Percentiles rank a stretch among this genome's conserved stretches.
Conservation (phyloP, 2,888 invertebrate species). For the Apamea sordens region DNA sequence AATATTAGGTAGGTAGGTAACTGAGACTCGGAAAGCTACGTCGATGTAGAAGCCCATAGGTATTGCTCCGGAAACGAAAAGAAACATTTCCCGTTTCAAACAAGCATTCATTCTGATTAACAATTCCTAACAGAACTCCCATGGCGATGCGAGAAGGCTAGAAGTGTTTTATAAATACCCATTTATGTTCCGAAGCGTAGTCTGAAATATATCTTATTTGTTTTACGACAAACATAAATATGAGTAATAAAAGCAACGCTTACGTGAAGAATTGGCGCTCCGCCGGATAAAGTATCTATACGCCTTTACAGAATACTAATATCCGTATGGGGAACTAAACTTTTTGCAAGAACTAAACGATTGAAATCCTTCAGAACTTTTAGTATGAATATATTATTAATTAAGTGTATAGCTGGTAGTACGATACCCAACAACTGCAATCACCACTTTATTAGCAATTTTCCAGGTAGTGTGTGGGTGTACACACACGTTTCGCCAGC, state of each 20-base stretch:
- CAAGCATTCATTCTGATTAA: conserved; percentile 12
- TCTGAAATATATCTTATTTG: conserved; percentile 61
- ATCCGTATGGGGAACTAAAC: conserved; percentile 3
- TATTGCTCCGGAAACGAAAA: conserved; percentile 13
- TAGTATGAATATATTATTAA: too few relatives aligned
- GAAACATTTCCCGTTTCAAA: neutral
- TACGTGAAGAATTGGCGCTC: conserved; percentile 56
- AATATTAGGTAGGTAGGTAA: too few relatives aligned
- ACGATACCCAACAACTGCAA: neutral
- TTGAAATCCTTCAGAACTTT: neutral
- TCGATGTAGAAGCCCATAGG: neutral
- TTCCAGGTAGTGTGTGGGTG: neutral
- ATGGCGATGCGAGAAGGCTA: conserved; percentile 15
- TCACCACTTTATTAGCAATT: neutral
- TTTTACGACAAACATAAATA: conserved; percentile 64
- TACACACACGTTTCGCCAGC: neutral
- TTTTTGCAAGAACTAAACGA: neutral
- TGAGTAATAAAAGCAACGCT: conserved; percentile 63
- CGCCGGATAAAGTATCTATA: conserved; percentile 36
- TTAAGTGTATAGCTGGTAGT: neutral
- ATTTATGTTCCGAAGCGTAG: conserved; percentile 58
- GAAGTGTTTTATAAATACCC: conserved; percentile 61
- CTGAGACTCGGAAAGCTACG: neutral
- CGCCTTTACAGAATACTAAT: conserved; percentile 46
- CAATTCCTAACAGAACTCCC: conserved; percentile 16